Evolutionary conservation across 2,113 vertebrate genomes (phyloP), one percentile per base, ranked within the genome.

Genomic region (Scytalopus superciliaris): DNA sequence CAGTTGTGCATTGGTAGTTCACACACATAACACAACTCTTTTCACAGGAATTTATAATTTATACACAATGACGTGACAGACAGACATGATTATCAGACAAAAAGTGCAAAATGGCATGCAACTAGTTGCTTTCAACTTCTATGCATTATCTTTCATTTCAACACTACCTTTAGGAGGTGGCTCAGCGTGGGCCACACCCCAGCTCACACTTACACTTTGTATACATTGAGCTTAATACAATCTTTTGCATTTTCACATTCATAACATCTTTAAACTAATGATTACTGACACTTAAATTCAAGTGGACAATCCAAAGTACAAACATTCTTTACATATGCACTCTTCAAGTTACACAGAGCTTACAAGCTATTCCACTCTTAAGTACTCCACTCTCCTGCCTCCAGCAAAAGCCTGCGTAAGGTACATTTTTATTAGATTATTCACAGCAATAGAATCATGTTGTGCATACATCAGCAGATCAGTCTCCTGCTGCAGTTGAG

Each of bases 91-190:
- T 62, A 90, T 84, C 73, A 79, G 88, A 95, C 83, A 89, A 86
- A 31, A 88, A 96, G 80, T 89, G 86, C 86, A 96, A 94, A 95
- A 87, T 55, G 66, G 44, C 94, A 93, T 93, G 86, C 94, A 96
- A 31, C 64, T 87, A 68, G 30, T 57, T 87, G 85, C 42, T 91
- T 84, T 91, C 68, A 35, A 69, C 13, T 92, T 44, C 50, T 45
- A 87, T 49, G 88, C 56, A 53, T 70, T 69, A 89, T 68, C 66
- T 88, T 93, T 69, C 80, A 89, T 84, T 83, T 96, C 79, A 74
- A 63, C 28, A 28, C 50, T 23, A 67, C 49, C 83, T 80, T 82
- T 57, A 79, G 63, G 63, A 80, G 87, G 42, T 64, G 55, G 74
- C 66, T 92, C 8, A 27, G 28, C 50, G 31, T 16, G 18, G 49